Percentiles rank a stretch among this genome's conserved stretches.
phyloP scores from a whole-genome alignment of 2,113 vertebrate genomes.

The Symphodus melops region DNA sequence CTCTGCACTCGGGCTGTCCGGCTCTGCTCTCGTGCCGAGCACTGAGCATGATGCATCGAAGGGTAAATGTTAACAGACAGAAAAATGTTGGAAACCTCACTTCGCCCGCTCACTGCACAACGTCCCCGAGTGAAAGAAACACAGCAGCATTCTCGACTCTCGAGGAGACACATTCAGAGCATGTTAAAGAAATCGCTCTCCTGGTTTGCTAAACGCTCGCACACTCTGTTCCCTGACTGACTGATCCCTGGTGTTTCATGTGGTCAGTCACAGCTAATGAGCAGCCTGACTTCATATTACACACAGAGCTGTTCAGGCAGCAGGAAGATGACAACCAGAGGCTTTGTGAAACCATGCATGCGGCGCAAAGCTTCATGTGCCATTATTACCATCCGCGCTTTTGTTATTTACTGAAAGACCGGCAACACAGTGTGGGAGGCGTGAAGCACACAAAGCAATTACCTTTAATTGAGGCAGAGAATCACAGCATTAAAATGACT shows the following conservation, averaged over 20 bases:
- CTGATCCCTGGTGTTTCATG: conserved; percentile 35
- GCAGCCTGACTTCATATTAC: conserved; percentile 35
- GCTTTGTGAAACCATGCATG: conserved; percentile 17
- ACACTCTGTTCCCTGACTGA: conserved; percentile 1
- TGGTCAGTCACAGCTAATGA: conserved; percentile 66
- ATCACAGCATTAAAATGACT: conserved; percentile 67
- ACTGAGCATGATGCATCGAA: too few relatives aligned
- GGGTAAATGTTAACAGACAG: too few relatives aligned
- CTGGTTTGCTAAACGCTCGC: not conserved
- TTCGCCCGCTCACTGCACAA: too few relatives aligned
- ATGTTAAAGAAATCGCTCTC: not conserved
- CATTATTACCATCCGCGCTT: conserved; percentile 41
- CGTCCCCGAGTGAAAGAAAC: too few relatives aligned
- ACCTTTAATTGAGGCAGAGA: conserved; percentile 72
- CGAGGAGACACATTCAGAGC: not conserved
- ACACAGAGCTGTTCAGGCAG: conserved; percentile 20
- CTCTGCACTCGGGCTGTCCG: too few relatives aligned
- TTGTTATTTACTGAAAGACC: conserved; percentile 71
- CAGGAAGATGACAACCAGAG: conserved; percentile 19
- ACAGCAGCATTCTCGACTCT: too few relatives aligned
- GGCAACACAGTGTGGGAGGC: conserved; percentile 69
- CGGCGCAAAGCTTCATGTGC: conserved; percentile 40
- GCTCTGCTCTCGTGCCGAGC: too few relatives aligned
- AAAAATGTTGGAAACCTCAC: too few relatives aligned
- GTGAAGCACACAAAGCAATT: conserved; percentile 69